These are phyloP conservation scores for Meloe dianella DNA, from an alignment of 2,888 invertebrate species.

Conservation along the genomic window DNA sequence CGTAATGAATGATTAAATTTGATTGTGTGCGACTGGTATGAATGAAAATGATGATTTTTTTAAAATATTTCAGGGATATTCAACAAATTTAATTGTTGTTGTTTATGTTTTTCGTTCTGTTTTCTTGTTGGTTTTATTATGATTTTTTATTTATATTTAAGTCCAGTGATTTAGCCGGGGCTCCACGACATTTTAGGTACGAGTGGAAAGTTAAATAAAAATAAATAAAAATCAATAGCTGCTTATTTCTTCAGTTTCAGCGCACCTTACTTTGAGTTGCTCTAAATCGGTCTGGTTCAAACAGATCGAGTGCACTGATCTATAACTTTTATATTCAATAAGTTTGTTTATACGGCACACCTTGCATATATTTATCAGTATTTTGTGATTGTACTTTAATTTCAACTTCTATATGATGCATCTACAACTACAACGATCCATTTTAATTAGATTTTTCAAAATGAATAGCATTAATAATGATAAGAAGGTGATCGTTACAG, in stretches of 20 bases:
- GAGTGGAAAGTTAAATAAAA: constrained; percentile 47
- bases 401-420: constrained; percentile 27
- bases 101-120: neutral
- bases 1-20: constrained; percentile 5
- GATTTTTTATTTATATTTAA: neutral
- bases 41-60: constrained; percentile 32
- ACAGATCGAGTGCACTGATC: constrained; percentile 59
- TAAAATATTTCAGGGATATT: constrained; percentile 10
- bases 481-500: neutral
- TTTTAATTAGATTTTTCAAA: constrained; percentile 25
- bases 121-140: neutral
- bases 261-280: constrained; percentile 77
- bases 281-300: constrained; percentile 54
- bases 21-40: constrained; percentile 34
- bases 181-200: constrained; percentile 50
- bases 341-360: constrained; percentile 72
- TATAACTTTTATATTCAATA: constrained; percentile 60
- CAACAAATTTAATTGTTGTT: neutral
- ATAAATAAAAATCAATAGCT: constrained; percentile 46
- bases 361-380: constrained; percentile 56
- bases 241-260: constrained; percentile 74
- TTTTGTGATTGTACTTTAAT: constrained; percentile 40
- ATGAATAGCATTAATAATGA: neutral
- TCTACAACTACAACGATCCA: constrained; percentile 45
- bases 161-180: constrained; percentile 8